A percentile compares a stretch with the other conserved stretches of the same genome.
phyloP scores from a whole-genome alignment of 2,888 invertebrate genomes.

The Synergus itoensis region DNA sequence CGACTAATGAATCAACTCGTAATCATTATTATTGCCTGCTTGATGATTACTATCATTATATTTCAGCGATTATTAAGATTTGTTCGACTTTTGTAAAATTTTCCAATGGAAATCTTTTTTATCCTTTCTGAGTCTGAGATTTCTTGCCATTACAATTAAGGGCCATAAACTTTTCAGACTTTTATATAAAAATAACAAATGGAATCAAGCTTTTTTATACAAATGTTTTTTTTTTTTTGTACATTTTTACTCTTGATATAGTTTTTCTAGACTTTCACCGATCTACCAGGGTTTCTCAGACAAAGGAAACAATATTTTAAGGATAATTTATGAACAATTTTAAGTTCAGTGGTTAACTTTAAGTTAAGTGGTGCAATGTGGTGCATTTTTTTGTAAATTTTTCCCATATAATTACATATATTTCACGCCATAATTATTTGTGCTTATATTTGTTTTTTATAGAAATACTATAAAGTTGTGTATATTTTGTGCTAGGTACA shows the following conservation, averaged over 20 bases:
- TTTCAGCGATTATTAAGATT: not conserved
- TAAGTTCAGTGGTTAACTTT: not conserved
- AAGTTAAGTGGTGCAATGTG: not conserved
- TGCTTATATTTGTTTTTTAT: not conserved
- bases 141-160: slow-evolving; percentile 36
- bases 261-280: not conserved
- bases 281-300: slow-evolving; percentile 23
- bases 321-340: not conserved
- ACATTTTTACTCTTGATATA: not conserved
- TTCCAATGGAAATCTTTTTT: not conserved
- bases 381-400: not conserved
- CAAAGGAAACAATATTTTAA: not conserved
- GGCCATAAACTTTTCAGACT: slow-evolving; percentile 8
- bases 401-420: not conserved
- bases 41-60: not conserved
- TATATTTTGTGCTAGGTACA: slow-evolving; percentile 23
- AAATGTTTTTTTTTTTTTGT: slow-evolving; percentile 1
- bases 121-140: slow-evolving; percentile 11
- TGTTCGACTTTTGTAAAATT: slow-evolving; percentile 9
- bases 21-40: not conserved
- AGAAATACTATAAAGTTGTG: not conserved
- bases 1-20: not conserved
- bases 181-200: not conserved
- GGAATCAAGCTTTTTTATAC: not conserved
- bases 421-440: not conserved